Evolutionary conservation across 2,113 vertebrate genomes (phyloP).

Genomic region (Columba livia): DNA sequence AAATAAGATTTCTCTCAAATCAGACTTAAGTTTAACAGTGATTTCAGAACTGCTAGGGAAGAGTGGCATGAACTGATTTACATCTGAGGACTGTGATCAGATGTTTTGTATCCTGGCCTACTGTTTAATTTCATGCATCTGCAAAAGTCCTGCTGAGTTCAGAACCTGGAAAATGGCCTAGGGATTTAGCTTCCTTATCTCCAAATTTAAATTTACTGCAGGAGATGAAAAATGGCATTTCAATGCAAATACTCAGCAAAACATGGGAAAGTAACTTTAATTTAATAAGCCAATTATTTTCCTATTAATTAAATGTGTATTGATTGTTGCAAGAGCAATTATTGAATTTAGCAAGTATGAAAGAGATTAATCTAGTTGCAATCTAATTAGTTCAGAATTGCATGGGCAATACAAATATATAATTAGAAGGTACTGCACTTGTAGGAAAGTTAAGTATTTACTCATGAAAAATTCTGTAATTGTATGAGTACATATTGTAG

Average conservation of each 20-base stretch:
- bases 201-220: conserved; percentile 14
- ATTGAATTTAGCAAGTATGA: conserved; percentile 65
- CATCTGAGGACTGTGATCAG: not conserved
- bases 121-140: not conserved
- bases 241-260: conserved; percentile 45
- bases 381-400: conserved; percentile 73
- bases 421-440: conserved; percentile 54
- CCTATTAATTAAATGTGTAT: conserved; percentile 73
- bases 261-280: conserved; percentile 59
- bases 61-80: fast-evolving
- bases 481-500: not conserved
- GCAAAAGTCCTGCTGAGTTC: not conserved
- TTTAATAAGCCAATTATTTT: conserved; percentile 71
- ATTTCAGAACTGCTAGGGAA: not conserved
- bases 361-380: conserved; percentile 73
- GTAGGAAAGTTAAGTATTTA: conserved; percentile 52
- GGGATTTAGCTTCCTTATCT: not conserved
- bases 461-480: conserved; percentile 7
- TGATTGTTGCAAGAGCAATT: conserved; percentile 72
- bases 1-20: not conserved
- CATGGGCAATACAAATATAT: conserved; percentile 59
- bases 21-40: not conserved
- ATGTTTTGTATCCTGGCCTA: not conserved
- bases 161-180: not conserved
- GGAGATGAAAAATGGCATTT: conserved; percentile 29